Evolutionary conservation across 2,888 invertebrate genomes (phyloP), one percentile per base, ranked within the genome.

Genomic region (Drosophila kuntzei): DNA sequence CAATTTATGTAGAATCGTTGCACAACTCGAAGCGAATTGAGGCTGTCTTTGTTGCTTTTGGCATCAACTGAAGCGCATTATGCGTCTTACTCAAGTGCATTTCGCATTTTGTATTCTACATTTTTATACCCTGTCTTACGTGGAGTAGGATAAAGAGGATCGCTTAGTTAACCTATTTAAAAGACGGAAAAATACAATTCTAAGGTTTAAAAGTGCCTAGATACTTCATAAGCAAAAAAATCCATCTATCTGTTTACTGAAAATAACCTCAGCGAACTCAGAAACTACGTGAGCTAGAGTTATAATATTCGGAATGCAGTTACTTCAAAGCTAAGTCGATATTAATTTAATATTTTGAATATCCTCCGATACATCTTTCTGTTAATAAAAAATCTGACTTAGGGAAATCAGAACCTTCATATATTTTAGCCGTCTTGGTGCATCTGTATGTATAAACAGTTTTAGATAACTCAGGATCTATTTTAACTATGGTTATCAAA

Each of bases 31-130:
- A 32, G 43, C 22, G 36, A 61, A 25, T n/a, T 20, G n/a, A 58
- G 44, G 29, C 43, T 51, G 57, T 16, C 70, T 79, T 53, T 67
- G 51, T 77, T 80, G 79, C 79, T 79, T 84, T 87, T 83, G 70
- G 79, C 74, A 61, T 68, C 70, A 71, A 81, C 39, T 71, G 82
- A 66, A 80, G 78, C 81, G 78, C 67, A 81, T 81, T 87, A 67
- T 81, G 75, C 84, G 78, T 79, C 54, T 79, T 71, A 76, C 70
- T 80, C 67, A 71, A 86, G 74, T 80, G 81, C 84, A 83, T 61
- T 80, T 80, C 49, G 60, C 64, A 65, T 62, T 72, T 65, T 32
- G 32, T 46, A 65, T 72, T 57, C 43, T 39, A 68, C 69, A 60
- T 64, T 58, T 32, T 5, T 14, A 62, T 71, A 71, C 54, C 50